phyloP scores from a whole-genome alignment of 2,113 vertebrate species.

The Odocoileus hemionus region DNA sequence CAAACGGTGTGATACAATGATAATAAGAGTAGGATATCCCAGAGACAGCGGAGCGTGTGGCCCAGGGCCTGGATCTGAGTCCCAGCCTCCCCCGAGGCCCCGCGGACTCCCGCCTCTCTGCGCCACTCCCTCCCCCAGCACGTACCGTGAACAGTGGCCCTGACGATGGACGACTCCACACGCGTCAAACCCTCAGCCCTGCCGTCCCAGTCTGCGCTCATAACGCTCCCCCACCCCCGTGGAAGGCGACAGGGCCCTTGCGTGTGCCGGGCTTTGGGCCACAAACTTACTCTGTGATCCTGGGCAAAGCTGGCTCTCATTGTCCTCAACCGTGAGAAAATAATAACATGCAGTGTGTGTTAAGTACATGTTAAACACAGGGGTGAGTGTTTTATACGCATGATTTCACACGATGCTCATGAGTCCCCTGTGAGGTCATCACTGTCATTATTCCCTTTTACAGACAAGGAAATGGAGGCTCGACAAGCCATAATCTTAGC shows the following conservation, averaged over 20 bases:
- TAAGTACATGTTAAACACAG: not conserved
- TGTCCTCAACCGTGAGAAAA: not conserved
- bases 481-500: not conserved
- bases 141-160: rapidly evolving
- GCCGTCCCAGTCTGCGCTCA: not conserved
- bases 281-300: not conserved
- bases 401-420: not conserved
- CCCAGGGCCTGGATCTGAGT: not conserved
- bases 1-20: not conserved
- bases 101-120: not conserved
- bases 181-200: not conserved
- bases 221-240: rapidly evolving
- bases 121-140: not conserved
- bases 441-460: not conserved
- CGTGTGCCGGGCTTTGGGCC: not conserved
- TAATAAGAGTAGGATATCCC: not conserved
- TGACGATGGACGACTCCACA: not conserved
- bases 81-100: not conserved
- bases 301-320: not conserved
- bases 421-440: not conserved
- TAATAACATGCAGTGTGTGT: not conserved
- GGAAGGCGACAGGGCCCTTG: not conserved
- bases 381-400: not conserved
- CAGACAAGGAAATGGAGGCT: not conserved
- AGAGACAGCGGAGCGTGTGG: not conserved